Percentiles rank a stretch among this genome's conserved stretches.
These are phyloP conservation scores for Phymanthus crucifer DNA, from an alignment of 92 coral and sea anemone species.

Conservation along the genomic window DNA sequence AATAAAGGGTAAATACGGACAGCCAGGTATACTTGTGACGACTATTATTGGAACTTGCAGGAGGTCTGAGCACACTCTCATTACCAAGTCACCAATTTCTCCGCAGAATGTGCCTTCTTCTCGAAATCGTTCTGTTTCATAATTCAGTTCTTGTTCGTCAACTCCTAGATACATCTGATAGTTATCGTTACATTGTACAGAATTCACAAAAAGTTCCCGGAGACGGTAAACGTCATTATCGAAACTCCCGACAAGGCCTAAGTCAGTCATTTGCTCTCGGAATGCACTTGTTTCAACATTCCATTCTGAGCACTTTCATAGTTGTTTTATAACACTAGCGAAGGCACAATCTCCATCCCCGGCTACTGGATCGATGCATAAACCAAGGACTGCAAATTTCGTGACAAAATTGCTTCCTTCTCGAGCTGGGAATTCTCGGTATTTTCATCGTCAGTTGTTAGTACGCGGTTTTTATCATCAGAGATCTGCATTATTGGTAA, in stretches of 20 bases:
- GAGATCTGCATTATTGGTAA: constrained; percentile 2
- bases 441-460: not conserved
- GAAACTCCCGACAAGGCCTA: not conserved
- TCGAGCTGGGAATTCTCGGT: not conserved
- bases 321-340: constrained; percentile 34
- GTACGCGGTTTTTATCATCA: not conserved
- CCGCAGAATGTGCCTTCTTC: constrained; percentile 33
- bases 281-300: not conserved
- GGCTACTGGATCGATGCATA: constrained; percentile 19
- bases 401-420: too few relatives aligned
- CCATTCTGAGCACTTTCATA: not conserved
- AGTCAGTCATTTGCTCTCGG: not conserved
- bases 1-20: not conserved
- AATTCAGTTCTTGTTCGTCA: not conserved
- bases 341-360: constrained; percentile 61
- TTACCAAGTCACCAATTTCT: constrained; percentile 33
- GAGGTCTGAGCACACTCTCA: constrained; percentile 27
- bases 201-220: constrained; percentile 40
- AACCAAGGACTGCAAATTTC: constrained; percentile 33
- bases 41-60: constrained; percentile 7
- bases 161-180: constrained; percentile 11
- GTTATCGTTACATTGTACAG: constrained; percentile 10
- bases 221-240: constrained; percentile 29
- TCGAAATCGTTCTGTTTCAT: constrained; percentile 25
- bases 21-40: constrained; percentile 4